Percentiles rank a stretch among this genome's conserved stretches.
Conservation (phyloP, 2,888 invertebrate genomes). For the Chrysopilus asiliformis region DNA sequence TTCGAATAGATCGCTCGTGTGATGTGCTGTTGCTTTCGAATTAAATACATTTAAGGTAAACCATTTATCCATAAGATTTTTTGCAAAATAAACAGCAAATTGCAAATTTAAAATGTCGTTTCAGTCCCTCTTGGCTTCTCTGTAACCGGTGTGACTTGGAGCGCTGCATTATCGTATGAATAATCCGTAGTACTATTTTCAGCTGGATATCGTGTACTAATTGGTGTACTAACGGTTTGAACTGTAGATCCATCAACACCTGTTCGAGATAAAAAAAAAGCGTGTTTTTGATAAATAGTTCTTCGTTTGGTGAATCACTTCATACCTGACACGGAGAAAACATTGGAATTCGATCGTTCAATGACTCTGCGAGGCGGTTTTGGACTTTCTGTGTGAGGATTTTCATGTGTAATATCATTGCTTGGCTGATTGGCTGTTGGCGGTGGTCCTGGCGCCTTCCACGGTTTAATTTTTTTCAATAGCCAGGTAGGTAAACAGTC, state of each 20-base stretch:
- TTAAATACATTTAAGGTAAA: too few species aligned
- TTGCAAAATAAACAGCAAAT: too few species aligned
- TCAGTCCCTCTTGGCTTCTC: conserved; percentile 23
- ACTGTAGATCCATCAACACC: conserved; percentile 46
- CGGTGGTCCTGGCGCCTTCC: too few species aligned
- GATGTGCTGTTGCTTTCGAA: too few species aligned
- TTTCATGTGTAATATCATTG: background rate
- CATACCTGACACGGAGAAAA: background rate
- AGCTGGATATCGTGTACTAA: conserved; percentile 58
- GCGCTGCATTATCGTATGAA: conserved; percentile 65
- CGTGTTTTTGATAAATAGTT: background rate
- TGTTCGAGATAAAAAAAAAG: conserved; percentile 13
- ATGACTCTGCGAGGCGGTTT: background rate
- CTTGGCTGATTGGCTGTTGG: too few species aligned
- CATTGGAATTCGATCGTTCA: too few species aligned
- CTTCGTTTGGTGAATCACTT: background rate
- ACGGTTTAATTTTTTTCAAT: too few species aligned
- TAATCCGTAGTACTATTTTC: conserved; percentile 60
- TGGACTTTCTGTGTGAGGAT: background rate
- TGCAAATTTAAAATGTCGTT: conserved; percentile 10
- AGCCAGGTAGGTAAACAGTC: too few species aligned
- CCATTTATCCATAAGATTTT: too few species aligned
- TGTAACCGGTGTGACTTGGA: conserved; percentile 39
- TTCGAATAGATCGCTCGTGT: too few species aligned
- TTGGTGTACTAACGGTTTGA: conserved; percentile 54